phyloP scores from a whole-genome alignment of 1,140 invertebrate species.

The Papilio xuthus region DNA sequence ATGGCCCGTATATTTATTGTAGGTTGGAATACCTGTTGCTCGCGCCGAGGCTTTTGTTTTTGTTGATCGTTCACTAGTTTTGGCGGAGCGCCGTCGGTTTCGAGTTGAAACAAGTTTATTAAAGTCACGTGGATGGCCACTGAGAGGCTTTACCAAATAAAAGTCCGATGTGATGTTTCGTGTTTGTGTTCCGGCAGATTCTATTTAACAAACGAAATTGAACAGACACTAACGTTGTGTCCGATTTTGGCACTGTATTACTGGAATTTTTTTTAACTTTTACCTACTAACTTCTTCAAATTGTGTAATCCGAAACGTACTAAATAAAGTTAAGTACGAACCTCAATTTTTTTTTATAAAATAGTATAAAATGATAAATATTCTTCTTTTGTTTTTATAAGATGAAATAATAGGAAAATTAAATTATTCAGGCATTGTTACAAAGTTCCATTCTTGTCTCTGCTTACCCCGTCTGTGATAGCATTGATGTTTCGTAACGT shows the following conservation, averaged over 20 bases:
- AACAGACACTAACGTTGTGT: background rate
- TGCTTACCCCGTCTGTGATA: background rate
- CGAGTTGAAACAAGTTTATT: slow-evolving; percentile 52
- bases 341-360: background rate
- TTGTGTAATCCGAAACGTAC: background rate
- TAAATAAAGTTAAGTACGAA: too few species aligned
- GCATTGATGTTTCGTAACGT: background rate
- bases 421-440: too few species aligned
- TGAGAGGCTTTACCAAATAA: slow-evolving; percentile 30
- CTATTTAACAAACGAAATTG: slow-evolving; percentile 5
- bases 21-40: slow-evolving; percentile 64
- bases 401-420: too few species aligned
- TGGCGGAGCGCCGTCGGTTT: slow-evolving; percentile 44
- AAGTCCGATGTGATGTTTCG: slow-evolving; percentile 16
- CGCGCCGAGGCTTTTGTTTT: slow-evolving; percentile 65
- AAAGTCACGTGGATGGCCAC: slow-evolving; percentile 39
- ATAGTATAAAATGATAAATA: background rate
- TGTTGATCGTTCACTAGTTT: slow-evolving; percentile 68
- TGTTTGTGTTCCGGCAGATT: slow-evolving; percentile 17
- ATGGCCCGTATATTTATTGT: slow-evolving; percentile 35
- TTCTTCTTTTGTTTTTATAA: too few species aligned
- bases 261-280: background rate
- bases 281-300: background rate
- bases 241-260: background rate
- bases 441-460: slow-evolving; percentile 1